phyloP scores from a whole-genome alignment of 2,113 vertebrate genomes.

The Dicaeum eximium region DNA sequence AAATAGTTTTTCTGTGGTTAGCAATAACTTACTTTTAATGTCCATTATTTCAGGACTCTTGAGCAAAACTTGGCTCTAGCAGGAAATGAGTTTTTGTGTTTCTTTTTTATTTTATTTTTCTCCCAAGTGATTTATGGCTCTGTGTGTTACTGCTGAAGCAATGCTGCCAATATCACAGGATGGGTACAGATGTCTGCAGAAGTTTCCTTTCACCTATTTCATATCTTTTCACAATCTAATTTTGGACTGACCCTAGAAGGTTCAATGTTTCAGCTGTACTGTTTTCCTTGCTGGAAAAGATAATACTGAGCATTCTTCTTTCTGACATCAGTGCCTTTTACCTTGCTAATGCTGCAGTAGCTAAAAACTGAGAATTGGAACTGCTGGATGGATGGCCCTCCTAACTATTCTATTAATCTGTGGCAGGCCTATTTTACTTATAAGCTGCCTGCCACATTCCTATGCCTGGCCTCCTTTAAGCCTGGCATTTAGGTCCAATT shows the following conservation, averaged over 20 bases:
- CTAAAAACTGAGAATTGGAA: background rate
- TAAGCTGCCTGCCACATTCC: background rate
- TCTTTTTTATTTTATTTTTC: background rate
- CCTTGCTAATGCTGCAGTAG: background rate
- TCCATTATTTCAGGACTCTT: background rate
- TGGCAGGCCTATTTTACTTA: background rate
- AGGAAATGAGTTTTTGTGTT: background rate
- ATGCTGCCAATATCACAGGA: background rate
- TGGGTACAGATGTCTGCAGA: background rate
- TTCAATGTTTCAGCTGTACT: background rate
- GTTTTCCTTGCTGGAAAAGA: background rate
- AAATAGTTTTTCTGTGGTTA: background rate
- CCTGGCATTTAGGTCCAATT: constrained; percentile 30
- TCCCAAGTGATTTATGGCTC: background rate
- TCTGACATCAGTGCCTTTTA: background rate
- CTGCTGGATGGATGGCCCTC: background rate
- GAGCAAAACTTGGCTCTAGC: background rate
- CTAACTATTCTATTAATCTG: constrained; percentile 6
- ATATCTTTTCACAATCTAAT: background rate
- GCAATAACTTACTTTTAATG: background rate
- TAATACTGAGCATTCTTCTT: background rate
- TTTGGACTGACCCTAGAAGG: background rate
- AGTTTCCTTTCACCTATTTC: background rate
- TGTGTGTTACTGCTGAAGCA: background rate
- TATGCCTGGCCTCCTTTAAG: background rate